Percentiles rank a stretch among this genome's conserved stretches.
These are phyloP conservation scores for Apamea sordens DNA, from an alignment of 2,888 invertebrate species.

Conservation along the genomic window DNA sequence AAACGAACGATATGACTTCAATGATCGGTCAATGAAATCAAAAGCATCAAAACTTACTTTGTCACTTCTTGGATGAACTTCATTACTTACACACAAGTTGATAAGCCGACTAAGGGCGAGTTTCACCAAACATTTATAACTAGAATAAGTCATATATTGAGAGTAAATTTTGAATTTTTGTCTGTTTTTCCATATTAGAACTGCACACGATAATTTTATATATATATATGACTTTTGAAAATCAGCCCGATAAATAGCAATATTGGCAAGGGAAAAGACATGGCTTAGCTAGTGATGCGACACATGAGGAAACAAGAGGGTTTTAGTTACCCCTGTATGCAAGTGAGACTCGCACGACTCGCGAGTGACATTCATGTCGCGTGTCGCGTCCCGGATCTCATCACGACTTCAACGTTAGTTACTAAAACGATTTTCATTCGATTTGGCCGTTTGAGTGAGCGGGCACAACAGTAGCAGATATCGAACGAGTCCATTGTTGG, in stretches of 20 bases:
- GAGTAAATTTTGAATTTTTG: background rate
- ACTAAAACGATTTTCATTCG: slow-evolving; percentile 79
- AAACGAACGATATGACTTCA: background rate
- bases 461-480: slow-evolving; percentile 85
- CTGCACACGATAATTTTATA: background rate
- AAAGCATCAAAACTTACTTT: background rate
- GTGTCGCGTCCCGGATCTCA: slow-evolving; percentile 22
- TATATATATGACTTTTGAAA: background rate
- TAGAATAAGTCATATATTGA: background rate
- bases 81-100: background rate
- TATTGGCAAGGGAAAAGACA: background rate
- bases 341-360: background rate
- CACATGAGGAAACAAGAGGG: background rate
- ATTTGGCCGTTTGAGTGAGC: slow-evolving; percentile 81
- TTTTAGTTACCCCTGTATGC: slow-evolving; percentile 1
- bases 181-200: background rate
- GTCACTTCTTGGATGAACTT: background rate
- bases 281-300: background rate
- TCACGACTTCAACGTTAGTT: slow-evolving; percentile 53
- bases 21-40: background rate
- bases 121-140: background rate
- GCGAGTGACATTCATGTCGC: slow-evolving; percentile 13
- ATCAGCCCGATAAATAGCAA: background rate
- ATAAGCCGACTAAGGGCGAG: background rate
- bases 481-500: slow-evolving; percentile 86